Base-by-base conservation (phyloP, 1,140 invertebrate species). In the Papilio polytes region DNA sequence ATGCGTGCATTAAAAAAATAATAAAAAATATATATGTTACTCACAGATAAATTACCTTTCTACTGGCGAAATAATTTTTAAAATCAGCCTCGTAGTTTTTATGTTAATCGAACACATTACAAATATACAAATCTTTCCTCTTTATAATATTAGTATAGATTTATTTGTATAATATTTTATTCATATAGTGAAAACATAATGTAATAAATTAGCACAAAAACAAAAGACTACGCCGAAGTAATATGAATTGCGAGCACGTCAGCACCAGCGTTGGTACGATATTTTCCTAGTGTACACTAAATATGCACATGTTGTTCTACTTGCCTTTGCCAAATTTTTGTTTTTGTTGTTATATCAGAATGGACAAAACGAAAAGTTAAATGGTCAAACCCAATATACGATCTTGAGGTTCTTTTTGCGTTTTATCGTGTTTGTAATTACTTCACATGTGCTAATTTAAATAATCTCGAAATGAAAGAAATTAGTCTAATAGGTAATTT, bases 201-300 rank as follows among this genome's bases (percentile, higher is more conserved):
- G 6, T 36, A 72, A 13, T 22, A 72, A 72, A 72, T 13, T 15
- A 22, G 66, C 66, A 72, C n/a, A 20, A 59, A 59, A 59, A n/a
- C 20, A 72, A 22, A 13, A 8, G 26, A 31, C 2, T 22, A 22
- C 10, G n/a, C 7, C 31, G 31, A 36, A 36, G 31, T 73, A 41
- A 46, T 73, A 73, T 46, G 44, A 73, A 73, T 73, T 73, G 72
- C 72, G 13, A 44, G 22, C 44, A 46, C 73, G 73, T 74, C 73
- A 74, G 36, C 73, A 20, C n/a, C 73, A 74, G 73, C 41, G 44
- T n/a, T 12, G 59, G 59, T 63, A 26, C 59, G 8, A 22, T 26
- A 22, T 8, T 63, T 63, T 63, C 59, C 59, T 63, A 63, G 26
- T 10, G 9, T n/a, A 59, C 56, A 10, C 2, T 26, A 63, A 63